Base-by-base conservation (phyloP, 37 sponge, comb jelly and placozoan genomes). In the Oopsacas minuta region DNA sequence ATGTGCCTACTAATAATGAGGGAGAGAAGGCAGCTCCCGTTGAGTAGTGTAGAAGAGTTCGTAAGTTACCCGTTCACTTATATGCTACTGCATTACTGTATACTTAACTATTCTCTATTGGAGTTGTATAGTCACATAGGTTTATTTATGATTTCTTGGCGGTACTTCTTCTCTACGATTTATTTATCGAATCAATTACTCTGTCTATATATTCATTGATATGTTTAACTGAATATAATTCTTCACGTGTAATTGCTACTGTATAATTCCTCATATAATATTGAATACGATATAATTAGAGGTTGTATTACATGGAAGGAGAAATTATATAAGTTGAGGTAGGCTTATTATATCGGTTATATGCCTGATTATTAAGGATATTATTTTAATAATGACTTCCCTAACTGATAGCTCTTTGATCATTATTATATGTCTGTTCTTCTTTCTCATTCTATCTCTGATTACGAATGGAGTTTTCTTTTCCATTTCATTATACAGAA, bases 121-220 rank as follows among this genome's bases (percentile, higher is more conserved):
- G 28, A 61, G 75, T 10, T 61, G 30, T 61, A 46, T 46, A 46
- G 51, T 46, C 51, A 22, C 51, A 46, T 46, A 46, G 17, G 75
- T 61, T 15, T 61, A 61, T 61, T 61, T 25, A 61, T 20, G 7
- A 12, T 20, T n/a, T 61, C 20, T 46, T 20, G 75, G 75, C 75
- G 17, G 5, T 25, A 61, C 22, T 20, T 10, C 22, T 17, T 42
- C 22, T 3, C 75, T 61, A 3, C 30, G 75, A 12, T 61, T 61
- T 61, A 61, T 61, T 61, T 61, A 61, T 61, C 28, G 32, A 61
- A 61, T 61, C 75, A 61, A 25, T 20, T 61, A 61, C 75, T 61
- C 15, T 61, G 75, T 61, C 28, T 61, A n/a, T 61, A 61, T n/a
- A 61, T 34, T 61, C n/a, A n/a, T n/a, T n/a, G n/a, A n/a, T n/a